Base-by-base conservation (phyloP, 2,888 invertebrate species). In the Acrocyrtus sp. region DNA sequence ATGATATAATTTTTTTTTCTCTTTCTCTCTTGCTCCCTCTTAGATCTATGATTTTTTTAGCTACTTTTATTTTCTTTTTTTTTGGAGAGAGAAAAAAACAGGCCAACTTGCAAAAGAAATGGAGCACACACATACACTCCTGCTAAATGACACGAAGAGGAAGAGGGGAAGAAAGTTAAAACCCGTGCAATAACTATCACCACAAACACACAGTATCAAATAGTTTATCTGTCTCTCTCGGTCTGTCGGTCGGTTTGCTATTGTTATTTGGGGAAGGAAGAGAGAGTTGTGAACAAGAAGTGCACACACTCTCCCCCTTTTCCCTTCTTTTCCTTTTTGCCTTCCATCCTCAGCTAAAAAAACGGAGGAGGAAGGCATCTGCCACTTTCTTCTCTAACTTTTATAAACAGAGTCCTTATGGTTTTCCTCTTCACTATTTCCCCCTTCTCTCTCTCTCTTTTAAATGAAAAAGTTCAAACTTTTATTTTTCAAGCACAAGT, bases 401-500 rank as follows among this genome's bases (percentile, higher is more conserved):
- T 19, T 22, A 34, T 17, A 2, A 39, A 29, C 34, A 50, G 21
- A 48, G 12, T 53, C 26, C 43, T 26, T 34, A 53, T 47, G 54
- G n/a, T 56, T 24, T 54, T 65, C 22, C 26, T 26, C 12, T 39
- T 34, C 21, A 34, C 39, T 48, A 29, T 15, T n/a, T 41, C 19
- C 47, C 29, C 1, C 29, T 45, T 41, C 1, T 53, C 19, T 53
- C 19, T n/a, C 34, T 41, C 39, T 48, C 21, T 61, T 47, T 57
- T 63, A 63, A 57, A 63, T 70, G 56, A 62, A 70, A 60, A 48
- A 62, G 43, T 63, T 27, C 19, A 63, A 70, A 70, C 50, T 70
- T 58, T 63, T 63, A 26, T 34, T 8, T 34, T 12, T 34, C 34
- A 63, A 57, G 57, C 57, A 43, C 50, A 63, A 70, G 70, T 70